phyloP scores from a whole-genome alignment of 2,888 invertebrate genomes.

The Meghimatium bilineatum region DNA sequence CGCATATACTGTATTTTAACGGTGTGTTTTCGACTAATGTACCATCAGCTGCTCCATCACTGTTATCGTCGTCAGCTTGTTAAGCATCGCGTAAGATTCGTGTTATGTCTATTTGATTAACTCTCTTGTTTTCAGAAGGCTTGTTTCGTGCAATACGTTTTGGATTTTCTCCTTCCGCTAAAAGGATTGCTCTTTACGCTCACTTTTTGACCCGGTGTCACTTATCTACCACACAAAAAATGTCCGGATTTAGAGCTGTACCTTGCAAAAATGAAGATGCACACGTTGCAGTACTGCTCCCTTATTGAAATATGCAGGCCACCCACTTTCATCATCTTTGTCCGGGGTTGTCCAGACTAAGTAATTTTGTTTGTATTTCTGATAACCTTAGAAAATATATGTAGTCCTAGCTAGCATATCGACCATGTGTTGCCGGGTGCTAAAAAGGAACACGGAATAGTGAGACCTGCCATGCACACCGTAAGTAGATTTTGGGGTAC shows the following conservation, averaged over 20 bases:
- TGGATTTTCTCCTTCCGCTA: not conserved
- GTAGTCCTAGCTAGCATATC: too few relatives aligned
- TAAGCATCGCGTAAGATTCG: not conserved
- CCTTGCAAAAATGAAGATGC: not conserved
- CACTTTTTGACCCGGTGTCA: not conserved
- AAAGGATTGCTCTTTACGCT: constrained; percentile 12
- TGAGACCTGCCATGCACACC: too few relatives aligned
- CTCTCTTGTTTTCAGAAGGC: constrained; percentile 21
- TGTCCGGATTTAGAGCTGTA: not conserved
- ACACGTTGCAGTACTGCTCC: too few relatives aligned
- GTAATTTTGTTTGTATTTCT: too few relatives aligned
- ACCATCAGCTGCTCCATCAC: not conserved
- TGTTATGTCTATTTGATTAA: constrained; percentile 10
- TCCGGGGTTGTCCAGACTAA: too few relatives aligned
- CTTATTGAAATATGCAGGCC: not conserved
- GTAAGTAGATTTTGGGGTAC: too few relatives aligned
- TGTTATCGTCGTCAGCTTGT: not conserved
- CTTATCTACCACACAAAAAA: not conserved
- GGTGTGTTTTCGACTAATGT: not conserved
- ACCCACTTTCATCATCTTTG: not conserved
- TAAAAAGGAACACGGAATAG: too few relatives aligned
- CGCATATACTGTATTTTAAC: constrained; percentile 1
- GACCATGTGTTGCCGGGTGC: too few relatives aligned
- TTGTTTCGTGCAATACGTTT: not conserved
- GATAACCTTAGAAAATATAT: too few relatives aligned